Evolutionary conservation across 2,797 vertebrate species (phyloP).

Genomic region (Notamacropus eugenii): DNA sequence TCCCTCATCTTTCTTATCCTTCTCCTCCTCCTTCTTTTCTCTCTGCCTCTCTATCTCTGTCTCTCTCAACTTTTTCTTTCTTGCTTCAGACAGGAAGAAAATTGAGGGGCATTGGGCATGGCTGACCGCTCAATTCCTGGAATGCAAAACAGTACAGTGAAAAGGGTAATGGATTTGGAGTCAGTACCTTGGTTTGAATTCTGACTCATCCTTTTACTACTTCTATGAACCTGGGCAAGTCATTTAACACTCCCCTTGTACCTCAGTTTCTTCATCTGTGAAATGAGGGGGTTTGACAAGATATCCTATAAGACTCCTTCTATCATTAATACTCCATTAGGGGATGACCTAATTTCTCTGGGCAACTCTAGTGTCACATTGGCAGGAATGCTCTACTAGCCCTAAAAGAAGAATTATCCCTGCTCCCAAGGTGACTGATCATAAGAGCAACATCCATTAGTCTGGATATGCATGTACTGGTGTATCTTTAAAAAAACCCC

Average conservation of each 20-base stretch:
- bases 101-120: neutral
- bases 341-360: neutral
- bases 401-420: neutral
- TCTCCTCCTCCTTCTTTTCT: neutral
- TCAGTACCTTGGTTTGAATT: neutral
- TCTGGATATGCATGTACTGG: neutral
- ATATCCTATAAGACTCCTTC: neutral
- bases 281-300: neutral
- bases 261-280: neutral
- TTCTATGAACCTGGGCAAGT: neutral
- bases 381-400: neutral
- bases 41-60: neutral
- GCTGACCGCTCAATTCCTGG: too few relatives aligned
- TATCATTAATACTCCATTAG: neutral
- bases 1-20: too few relatives aligned
- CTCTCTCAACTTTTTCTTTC: neutral
- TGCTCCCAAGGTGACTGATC: neutral
- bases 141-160: neutral
- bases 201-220: neutral
- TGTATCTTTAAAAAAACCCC: neutral
- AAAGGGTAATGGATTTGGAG: neutral
- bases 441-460: neutral
- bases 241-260: neutral
- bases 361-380: neutral
- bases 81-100: neutral